Percentiles rank a stretch among this genome's conserved stretches.
These are phyloP conservation scores for Acromyrmex charruanus DNA, from an alignment of 1,140 invertebrate species.

Conservation along the genomic window DNA sequence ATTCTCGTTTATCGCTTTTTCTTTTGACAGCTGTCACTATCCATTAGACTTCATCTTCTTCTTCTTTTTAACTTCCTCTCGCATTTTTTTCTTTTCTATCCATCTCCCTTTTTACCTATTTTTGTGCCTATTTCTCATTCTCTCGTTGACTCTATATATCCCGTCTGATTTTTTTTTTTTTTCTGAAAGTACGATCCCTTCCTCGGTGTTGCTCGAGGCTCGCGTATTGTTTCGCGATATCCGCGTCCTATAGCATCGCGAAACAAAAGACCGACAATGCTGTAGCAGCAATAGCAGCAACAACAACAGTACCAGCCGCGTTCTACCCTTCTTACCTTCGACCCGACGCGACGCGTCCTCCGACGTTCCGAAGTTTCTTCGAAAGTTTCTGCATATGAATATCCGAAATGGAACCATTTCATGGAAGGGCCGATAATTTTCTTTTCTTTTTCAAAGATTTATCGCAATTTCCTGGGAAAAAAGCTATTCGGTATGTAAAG, in stretches of 20 bases:
- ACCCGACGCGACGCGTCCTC: slow-evolving; percentile 29
- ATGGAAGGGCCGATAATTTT: slow-evolving; percentile 2
- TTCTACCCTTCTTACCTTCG: slow-evolving; percentile 52
- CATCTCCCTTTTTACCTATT: slow-evolving; percentile 34
- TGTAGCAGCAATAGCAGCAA: slow-evolving; percentile 29
- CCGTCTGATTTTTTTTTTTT: slow-evolving; percentile 53
- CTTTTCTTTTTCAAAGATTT: slow-evolving; percentile 7
- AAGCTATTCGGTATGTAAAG: background rate
- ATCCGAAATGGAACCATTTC: slow-evolving; percentile 27
- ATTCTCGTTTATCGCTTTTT: background rate
- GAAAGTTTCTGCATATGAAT: slow-evolving; percentile 39
- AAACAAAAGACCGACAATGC: slow-evolving; percentile 78
- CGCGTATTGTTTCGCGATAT: slow-evolving; percentile 81
- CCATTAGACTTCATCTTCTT: background rate
- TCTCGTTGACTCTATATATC: background rate
- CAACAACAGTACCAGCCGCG: slow-evolving; percentile 27
- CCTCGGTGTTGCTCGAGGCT: slow-evolving; percentile 79
- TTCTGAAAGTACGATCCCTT: slow-evolving; percentile 57
- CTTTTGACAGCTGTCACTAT: slow-evolving; percentile 4
- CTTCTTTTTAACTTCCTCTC: slow-evolving; percentile 32
- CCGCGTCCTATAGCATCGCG: slow-evolving; percentile 73
- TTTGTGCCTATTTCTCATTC: slow-evolving; percentile 26
- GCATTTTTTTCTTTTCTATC: background rate
- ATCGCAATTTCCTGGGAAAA: background rate
- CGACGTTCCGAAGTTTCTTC: slow-evolving; percentile 29